Percentiles rank a stretch among this genome's conserved stretches.
Evolutionary conservation across 2,797 vertebrate species (phyloP).

Genomic region (Malacoraja senta): DNA sequence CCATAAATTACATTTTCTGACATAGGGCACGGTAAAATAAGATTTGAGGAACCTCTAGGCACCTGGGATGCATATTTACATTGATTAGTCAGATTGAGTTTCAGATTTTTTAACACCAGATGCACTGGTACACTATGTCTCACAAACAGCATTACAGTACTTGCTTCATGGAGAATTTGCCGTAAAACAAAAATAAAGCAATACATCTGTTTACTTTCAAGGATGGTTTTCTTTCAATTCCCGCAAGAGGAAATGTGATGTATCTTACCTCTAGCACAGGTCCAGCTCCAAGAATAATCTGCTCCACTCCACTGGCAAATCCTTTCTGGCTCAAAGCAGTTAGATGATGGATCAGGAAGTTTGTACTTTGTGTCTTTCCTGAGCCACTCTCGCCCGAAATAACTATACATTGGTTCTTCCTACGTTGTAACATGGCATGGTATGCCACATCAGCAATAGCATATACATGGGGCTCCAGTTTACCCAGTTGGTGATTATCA

Average conservation of each 20-base stretch:
- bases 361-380: slow-evolving; percentile 97
- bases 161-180: background rate
- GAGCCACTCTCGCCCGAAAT: slow-evolving; percentile 97
- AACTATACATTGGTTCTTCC: slow-evolving; percentile 90
- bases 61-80: background rate
- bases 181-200: background rate
- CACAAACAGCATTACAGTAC: background rate
- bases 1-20: no score
- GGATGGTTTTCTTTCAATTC: slow-evolving; percentile 3
- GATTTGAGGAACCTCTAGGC: no score
- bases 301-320: slow-evolving; percentile 95
- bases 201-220: background rate
- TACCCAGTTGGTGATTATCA: slow-evolving; percentile 88
- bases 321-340: slow-evolving; percentile 98
- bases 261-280: slow-evolving; percentile 89
- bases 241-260: background rate
- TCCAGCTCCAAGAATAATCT: slow-evolving; percentile 95
- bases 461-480: slow-evolving; percentile 90
- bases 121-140: background rate
- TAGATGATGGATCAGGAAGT: slow-evolving; percentile 97
- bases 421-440: slow-evolving; percentile 88
- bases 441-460: slow-evolving; percentile 95
- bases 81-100: background rate
- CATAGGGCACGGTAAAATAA: no score
- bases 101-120: background rate